A percentile compares a stretch with the other conserved stretches of the same genome.
phyloP scores from a whole-genome alignment of 2,888 invertebrate species.

The Polydrusus pterygomalis region DNA sequence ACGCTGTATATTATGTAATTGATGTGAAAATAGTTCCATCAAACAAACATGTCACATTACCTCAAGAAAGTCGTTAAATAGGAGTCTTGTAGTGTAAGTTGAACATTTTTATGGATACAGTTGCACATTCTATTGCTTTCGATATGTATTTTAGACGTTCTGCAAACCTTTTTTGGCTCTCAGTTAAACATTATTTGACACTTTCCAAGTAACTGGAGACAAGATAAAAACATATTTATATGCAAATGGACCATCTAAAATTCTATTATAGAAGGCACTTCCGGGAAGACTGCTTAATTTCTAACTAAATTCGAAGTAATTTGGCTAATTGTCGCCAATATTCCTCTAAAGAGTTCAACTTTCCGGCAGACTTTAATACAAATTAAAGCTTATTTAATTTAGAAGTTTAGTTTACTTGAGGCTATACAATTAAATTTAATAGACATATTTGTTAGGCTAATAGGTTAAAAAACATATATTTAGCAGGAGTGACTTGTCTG shows the following conservation, averaged over 20 bases:
- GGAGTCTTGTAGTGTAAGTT: no score
- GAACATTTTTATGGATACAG: no score
- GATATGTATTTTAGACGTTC: no score
- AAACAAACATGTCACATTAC: no score
- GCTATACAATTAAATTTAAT: neutral
- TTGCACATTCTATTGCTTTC: no score
- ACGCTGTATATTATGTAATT: no score
- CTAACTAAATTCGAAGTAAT: slow-evolving; percentile 55
- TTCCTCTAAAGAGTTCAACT: slow-evolving; percentile 54
- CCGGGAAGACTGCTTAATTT: slow-evolving; percentile 52
- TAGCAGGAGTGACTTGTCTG: no score
- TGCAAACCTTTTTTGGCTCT: neutral
- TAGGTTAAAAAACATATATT: no score
- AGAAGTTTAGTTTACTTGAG: slow-evolving; percentile 45
- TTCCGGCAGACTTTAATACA: slow-evolving; percentile 48
- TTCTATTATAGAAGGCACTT: slow-evolving; percentile 56
- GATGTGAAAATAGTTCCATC: no score
- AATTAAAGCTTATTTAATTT: slow-evolving; percentile 55
- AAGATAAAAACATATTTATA: slow-evolving; percentile 54
- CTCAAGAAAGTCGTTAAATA: no score
- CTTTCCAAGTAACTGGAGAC: slow-evolving; percentile 17
- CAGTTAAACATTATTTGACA: slow-evolving; percentile 2
- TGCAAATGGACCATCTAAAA: slow-evolving; percentile 54
- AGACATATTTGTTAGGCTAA: no score
- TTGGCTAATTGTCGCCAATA: slow-evolving; percentile 56